A percentile compares a stretch with the other conserved stretches of the same genome.
phyloP scores from a whole-genome alignment of 2,888 invertebrate genomes.

The Atrina japonica region DNA sequence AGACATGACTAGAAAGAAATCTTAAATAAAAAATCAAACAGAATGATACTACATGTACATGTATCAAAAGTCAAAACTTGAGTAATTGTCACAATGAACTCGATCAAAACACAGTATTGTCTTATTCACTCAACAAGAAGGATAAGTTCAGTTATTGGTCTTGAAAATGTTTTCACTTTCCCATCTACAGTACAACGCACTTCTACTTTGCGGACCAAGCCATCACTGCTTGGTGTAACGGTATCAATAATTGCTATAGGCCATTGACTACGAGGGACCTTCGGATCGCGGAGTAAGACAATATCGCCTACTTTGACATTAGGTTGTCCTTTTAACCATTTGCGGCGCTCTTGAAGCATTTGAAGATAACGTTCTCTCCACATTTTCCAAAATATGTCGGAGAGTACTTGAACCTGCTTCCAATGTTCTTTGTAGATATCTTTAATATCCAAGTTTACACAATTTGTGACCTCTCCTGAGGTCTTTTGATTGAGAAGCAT shows the following conservation, averaged over 20 bases:
- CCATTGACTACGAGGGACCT: constrained; percentile 40
- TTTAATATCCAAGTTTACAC: not conserved
- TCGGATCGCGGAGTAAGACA: constrained; percentile 42
- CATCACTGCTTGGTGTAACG: constrained; percentile 32
- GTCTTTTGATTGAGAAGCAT: constrained; percentile 37
- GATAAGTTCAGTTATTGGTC: constrained; percentile 32
- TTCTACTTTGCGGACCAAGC: constrained; percentile 34
- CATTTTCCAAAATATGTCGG: constrained; percentile 41
- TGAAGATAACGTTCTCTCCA: constrained; percentile 44
- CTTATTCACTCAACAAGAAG: too few relatives aligned
- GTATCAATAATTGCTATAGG: constrained; percentile 38
- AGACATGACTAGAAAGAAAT: too few relatives aligned
- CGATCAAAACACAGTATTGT: too few relatives aligned
- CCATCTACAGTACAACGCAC: constrained; percentile 21
- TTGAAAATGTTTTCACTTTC: constrained; percentile 4
- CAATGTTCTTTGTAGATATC: constrained; percentile 40
- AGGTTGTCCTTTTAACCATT: constrained; percentile 30
- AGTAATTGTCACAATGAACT: too few relatives aligned
- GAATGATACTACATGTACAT: too few relatives aligned
- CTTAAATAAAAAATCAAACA: too few relatives aligned
- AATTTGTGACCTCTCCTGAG: not conserved
- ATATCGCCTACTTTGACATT: constrained; percentile 46
- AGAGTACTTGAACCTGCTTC: constrained; percentile 41
- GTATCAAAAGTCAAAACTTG: too few relatives aligned
- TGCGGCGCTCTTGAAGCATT: constrained; percentile 28